Conservation (phyloP, 2,113 vertebrate species). For the western clawed frog (Xenopus tropicalis) region UCB_Xtro_10.0 CM004444.2:152307001-152307500, state of each 20-base stretch:
- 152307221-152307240: too few relatives aligned
- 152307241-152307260: not conserved
- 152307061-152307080: too few relatives aligned
- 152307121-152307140: too few relatives aligned
- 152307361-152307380: not conserved
- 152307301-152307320: not conserved
- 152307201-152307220: too few relatives aligned
- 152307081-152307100: too few relatives aligned
- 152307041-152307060: too few relatives aligned
- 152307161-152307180: too few relatives aligned
- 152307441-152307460: conserved; percentile 59
- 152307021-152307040: too few relatives aligned
- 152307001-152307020: too few relatives aligned
- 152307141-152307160: too few relatives aligned
- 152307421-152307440: conserved; percentile 17
- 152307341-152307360: not conserved
- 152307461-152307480: conserved; percentile 55
- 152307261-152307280: not conserved
- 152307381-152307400: not conserved
- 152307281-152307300: not conserved
- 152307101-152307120: too few relatives aligned
- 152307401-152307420: conserved; percentile 8
- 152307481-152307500: conserved; percentile 58
- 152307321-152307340: not conserved
- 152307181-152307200: too few relatives aligned